Base-by-base conservation (phyloP, 2,113 vertebrate genomes). In the Cyprinus carpio region DNA sequence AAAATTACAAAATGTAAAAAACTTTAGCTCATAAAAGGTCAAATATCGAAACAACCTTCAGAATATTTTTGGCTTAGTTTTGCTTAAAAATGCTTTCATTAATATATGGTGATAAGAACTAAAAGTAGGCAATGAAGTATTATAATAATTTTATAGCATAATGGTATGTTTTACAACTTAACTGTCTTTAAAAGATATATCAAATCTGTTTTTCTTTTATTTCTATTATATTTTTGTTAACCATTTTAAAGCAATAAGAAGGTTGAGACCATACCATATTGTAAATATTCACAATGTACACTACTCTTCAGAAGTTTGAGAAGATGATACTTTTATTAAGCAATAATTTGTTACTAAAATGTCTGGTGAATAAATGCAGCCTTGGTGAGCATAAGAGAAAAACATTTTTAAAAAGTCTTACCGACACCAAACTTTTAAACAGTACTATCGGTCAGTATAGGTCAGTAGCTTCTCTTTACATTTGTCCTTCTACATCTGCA, bases 401-500 rank as follows among this genome's bases (percentile, higher is more conserved):
- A 37, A 37, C 16, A 20, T 23, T 71, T 23, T 5, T n/a, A n/a
- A 37, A 23, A 69, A 37, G 18, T 37, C 31, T 37, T 4, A 69
- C 65, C 3, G 3, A 69, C 65, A 18, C 0, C 13, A 65, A 65
- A 65, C 27, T 16, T 65, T 65, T 65, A 29, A 65, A 16, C 27
- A 11, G 54, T 64, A 25, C n/a, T 64, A n/a, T 64, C 0, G 11
- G 27, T 67, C 25, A 67, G 29, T 69, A 16, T 27, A 67, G 13
- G 64, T 67, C 13, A 15, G 2, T n/a, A 51, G 31, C 83, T 37
- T 75, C n/a, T 51, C 60, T 56, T 72, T 86, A 62, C 46, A 25
- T 40, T 67, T 54, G 10, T 54, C 15, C 13, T 83, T 29, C 3
- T 80, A 29, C 80, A 79, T 67, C 27, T 60, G 27, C 89, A 99